These are phyloP conservation scores for Odontamblyopus rebecca DNA, from an alignment of 2,797 vertebrate genomes.

Conservation along the genomic window DNA sequence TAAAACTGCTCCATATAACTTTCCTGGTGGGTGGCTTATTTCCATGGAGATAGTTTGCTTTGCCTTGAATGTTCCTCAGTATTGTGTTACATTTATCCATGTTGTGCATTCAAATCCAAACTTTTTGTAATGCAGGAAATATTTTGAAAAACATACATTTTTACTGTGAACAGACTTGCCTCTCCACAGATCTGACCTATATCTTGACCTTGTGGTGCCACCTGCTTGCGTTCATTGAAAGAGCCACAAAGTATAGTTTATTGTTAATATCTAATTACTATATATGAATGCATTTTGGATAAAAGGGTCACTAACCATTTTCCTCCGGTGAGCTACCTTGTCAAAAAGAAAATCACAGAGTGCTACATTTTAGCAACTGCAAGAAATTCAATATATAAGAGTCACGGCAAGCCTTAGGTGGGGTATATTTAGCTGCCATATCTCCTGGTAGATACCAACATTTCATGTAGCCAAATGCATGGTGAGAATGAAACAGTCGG, in stretches of 20 bases:
- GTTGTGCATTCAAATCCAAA: too few species aligned
- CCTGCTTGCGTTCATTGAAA: neutral
- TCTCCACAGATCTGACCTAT: neutral
- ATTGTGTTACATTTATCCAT: neutral
- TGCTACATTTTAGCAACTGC: too few species aligned
- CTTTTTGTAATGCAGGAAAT: neutral
- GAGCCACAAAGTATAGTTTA: too few species aligned
- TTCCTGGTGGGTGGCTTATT: neutral
- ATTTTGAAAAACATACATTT: neutral
- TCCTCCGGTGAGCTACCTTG: too few species aligned
- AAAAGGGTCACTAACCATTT: too few species aligned
- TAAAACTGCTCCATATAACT: neutral
- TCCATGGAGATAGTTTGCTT: neutral
- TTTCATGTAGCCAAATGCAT: neutral
- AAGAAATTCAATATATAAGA: too few species aligned
- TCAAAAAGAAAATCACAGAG: too few species aligned
- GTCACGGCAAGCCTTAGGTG: too few species aligned
- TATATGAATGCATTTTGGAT: too few species aligned
- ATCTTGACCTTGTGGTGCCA: neutral
- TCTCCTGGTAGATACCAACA: neutral
- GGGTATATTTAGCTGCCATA: too few species aligned
- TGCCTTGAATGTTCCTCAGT: neutral
- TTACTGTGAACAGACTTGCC: neutral
- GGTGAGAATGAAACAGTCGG: neutral
- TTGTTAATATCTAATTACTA: neutral